phyloP scores from a whole-genome alignment of 2,888 invertebrate species.

The Octonoba sinensis region DNA sequence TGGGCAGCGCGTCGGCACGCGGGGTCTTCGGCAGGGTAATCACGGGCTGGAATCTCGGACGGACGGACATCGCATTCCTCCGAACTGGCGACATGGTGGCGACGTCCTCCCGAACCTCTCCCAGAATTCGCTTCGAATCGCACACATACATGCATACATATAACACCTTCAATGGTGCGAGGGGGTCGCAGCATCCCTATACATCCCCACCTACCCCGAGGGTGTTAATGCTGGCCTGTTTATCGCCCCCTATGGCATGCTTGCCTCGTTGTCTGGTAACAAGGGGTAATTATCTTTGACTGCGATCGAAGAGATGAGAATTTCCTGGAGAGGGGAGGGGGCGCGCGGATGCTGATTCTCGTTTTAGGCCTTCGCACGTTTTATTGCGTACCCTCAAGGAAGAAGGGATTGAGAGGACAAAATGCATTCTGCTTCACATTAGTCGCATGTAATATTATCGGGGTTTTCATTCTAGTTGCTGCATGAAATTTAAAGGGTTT shows the following conservation, averaged over 20 bases:
- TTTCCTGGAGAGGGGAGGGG: constrained; percentile 13
- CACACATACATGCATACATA: constrained; percentile 34
- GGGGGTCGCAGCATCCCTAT: constrained; percentile 9
- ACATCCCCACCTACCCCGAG: neutral
- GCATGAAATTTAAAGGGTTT: constrained; percentile 5
- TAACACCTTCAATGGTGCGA: constrained; percentile 24
- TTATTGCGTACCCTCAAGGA: constrained; percentile 38
- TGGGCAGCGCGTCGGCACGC: constrained; percentile 42
- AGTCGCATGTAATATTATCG: constrained; percentile 39
- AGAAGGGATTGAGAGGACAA: constrained; percentile 1
- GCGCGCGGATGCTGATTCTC: neutral
- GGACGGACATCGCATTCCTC: constrained; percentile 47
- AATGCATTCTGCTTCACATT: constrained; percentile 42
- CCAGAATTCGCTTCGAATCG: constrained; percentile 43
- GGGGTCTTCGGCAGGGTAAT: constrained; percentile 55
- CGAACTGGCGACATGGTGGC: constrained; percentile 49
- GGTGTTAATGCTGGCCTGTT: constrained; percentile 51
- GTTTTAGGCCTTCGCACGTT: constrained; percentile 14
- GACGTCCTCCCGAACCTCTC: constrained; percentile 31
- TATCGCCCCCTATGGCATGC: constrained; percentile 53
- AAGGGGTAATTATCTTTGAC: constrained; percentile 59
- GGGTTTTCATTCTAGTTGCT: constrained; percentile 5
- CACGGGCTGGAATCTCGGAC: constrained; percentile 61
- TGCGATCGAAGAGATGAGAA: constrained; percentile 33
- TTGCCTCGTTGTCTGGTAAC: constrained; percentile 58